These are phyloP conservation scores for Paratrypauchen microcephalus DNA, from an alignment of 2,797 vertebrate species.

Conservation along the genomic window DNA sequence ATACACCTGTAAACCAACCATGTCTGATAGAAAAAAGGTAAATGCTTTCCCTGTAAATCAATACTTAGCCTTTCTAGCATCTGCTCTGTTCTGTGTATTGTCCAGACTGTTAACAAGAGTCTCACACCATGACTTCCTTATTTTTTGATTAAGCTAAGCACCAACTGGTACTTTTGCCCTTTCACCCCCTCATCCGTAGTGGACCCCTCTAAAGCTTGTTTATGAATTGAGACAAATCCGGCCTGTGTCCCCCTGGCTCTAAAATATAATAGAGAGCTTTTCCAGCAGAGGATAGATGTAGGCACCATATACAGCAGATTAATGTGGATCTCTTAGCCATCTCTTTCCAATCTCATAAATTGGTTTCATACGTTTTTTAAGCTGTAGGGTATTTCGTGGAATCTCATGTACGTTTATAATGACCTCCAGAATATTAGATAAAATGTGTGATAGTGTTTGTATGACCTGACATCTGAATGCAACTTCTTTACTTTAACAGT, in stretches of 20 bases:
- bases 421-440: not conserved
- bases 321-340: conserved; percentile 2
- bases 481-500: not conserved
- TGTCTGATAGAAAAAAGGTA: conserved; percentile 76
- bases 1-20: no score
- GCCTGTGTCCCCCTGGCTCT: not conserved
- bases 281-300: not conserved
- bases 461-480: not conserved
- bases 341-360: conserved; percentile 3
- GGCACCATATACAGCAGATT: conserved; percentile 6
- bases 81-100: not conserved
- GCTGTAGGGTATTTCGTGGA: not conserved
- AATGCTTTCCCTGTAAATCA: conserved; percentile 60
- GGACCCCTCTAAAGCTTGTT: not conserved
- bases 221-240: conserved; percentile 1
- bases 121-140: not conserved
- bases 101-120: conserved; percentile 1
- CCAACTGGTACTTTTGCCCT: not conserved
- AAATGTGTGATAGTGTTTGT: not conserved
- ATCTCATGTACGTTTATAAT: not conserved
- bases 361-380: not conserved
- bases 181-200: not conserved
- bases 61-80: not conserved
- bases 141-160: conserved; percentile 2
- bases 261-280: not conserved